Evolutionary conservation across 2,113 vertebrate genomes (phyloP).

Genomic region (Barnardius zonarius): DNA sequence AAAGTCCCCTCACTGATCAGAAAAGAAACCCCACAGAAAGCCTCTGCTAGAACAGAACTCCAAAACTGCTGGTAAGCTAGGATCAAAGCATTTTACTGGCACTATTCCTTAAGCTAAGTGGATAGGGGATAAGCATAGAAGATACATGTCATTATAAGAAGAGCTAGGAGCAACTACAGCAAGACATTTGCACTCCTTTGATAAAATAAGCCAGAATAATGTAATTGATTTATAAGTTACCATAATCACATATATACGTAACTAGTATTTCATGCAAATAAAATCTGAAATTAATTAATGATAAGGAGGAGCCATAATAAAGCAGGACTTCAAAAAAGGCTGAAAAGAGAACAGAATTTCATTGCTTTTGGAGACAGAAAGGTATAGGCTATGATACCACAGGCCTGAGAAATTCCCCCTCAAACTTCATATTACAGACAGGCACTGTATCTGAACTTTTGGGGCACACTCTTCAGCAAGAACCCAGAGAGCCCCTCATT

Average conservation of each 20-base stretch:
- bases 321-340: not conserved
- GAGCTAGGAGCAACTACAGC: not conserved
- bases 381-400: not conserved
- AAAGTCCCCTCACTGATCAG: not conserved
- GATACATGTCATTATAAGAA: not conserved
- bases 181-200: not conserved
- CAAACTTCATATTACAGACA: not conserved
- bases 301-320: not conserved
- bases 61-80: not conserved
- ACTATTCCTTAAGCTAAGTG: not conserved
- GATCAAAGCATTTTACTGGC: not conserved
- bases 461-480: not conserved
- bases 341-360: not conserved
- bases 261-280: not conserved
- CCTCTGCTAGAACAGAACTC: not conserved
- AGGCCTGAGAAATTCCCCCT: not conserved
- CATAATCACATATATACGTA: not conserved
- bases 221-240: not conserved
- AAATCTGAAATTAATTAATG: not conserved
- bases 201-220: not conserved
- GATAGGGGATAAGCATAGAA: not conserved
- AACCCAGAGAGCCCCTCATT: not conserved
- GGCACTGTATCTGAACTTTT: not conserved
- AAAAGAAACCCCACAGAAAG: not conserved
- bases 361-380: not conserved